phyloP scores from a whole-genome alignment of 2,113 vertebrate genomes.

The Microcebus ravelobensis region DNA sequence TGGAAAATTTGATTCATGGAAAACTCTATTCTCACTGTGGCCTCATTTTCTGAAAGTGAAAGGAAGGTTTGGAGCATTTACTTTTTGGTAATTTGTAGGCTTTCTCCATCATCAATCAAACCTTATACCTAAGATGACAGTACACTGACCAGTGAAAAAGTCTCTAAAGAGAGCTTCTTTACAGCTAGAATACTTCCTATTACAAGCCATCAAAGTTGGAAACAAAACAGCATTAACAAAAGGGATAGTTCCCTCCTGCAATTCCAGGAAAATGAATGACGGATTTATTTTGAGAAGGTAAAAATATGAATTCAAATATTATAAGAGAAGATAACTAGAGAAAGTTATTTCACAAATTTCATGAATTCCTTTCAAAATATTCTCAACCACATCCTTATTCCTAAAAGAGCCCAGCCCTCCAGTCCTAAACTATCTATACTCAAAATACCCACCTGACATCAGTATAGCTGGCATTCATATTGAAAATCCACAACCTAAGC shows the following conservation, averaged over 20 bases:
- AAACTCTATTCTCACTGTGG: neutral
- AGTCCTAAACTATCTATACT: neutral
- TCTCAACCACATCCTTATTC: neutral
- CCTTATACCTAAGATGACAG: neutral
- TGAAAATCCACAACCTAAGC: neutral
- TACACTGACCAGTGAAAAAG: neutral
- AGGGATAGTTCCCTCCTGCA: neutral
- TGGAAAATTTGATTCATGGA: constrained; percentile 3
- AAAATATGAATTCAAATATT: constrained; percentile 24
- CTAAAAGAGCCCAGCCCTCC: neutral
- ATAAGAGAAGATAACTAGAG: neutral
- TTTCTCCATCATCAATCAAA: constrained; percentile 3
- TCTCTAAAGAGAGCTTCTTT: constrained; percentile 31
- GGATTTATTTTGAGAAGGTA: constrained; percentile 27
- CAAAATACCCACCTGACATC: neutral
- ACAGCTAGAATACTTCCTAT: neutral
- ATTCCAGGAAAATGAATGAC: constrained; percentile 42
- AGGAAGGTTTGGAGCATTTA: constrained; percentile 74
- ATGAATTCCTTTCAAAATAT: constrained; percentile 28
- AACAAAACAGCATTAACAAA: constrained; percentile 36
- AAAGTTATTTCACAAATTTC: constrained; percentile 36
- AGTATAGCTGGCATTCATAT: neutral
- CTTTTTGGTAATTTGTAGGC: constrained; percentile 63
- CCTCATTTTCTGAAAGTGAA: constrained; percentile 64
- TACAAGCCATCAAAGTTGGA: constrained; percentile 30